Conservation (phyloP, 2,113 vertebrate species). For the Mohoua ochrocephala region DNA sequence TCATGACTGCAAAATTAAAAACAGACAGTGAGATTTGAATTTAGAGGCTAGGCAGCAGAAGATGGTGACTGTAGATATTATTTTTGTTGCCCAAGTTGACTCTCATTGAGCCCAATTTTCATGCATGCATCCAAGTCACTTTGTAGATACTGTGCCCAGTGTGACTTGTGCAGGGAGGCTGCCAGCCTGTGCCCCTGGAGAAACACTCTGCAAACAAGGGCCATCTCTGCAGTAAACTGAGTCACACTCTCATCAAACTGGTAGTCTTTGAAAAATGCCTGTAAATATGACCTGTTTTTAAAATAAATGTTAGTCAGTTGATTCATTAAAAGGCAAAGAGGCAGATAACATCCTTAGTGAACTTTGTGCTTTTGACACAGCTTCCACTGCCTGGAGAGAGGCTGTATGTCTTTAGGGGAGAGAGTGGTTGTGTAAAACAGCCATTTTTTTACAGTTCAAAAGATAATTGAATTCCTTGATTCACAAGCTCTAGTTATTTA, state of each 20-base stretch:
- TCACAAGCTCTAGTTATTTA: neutral
- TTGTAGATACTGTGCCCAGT: neutral
- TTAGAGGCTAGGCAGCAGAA: neutral
- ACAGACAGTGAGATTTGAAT: neutral
- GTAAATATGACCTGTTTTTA: neutral
- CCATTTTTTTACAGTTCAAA: constrained; percentile 3
- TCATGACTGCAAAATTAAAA: neutral
- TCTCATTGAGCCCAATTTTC: neutral
- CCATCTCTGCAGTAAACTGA: neutral
- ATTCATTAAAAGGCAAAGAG: neutral
- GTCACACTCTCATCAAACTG: neutral
- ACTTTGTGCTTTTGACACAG: neutral
- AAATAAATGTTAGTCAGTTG: neutral
- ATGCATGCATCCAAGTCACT: neutral
- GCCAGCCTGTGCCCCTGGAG: neutral
- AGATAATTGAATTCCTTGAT: neutral
- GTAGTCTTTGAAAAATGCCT: neutral
- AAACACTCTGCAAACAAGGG: neutral
- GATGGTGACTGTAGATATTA: neutral
- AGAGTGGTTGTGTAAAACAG: neutral
- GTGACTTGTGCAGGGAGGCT: neutral
- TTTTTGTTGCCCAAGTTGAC: neutral
- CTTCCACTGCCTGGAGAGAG: neutral
- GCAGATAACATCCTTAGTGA: neutral
- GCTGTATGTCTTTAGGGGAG: neutral